Evolutionary conservation across 2,113 vertebrate species (phyloP).

Genomic region (Microtus ochrogaster): DNA sequence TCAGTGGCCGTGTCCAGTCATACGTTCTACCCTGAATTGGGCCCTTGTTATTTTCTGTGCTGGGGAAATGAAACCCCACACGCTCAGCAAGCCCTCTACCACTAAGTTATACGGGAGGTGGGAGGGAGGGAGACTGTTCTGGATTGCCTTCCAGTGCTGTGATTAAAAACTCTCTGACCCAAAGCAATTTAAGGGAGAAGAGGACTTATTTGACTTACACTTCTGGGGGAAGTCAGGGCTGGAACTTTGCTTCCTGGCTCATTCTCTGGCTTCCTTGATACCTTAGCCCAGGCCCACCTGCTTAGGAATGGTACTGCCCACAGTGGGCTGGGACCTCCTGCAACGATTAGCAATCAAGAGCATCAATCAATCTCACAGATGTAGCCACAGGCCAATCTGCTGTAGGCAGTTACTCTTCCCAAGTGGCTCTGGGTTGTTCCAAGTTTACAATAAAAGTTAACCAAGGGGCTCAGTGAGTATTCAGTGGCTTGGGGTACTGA

Average conservation of each 20-base stretch:
- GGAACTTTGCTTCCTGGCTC: background rate
- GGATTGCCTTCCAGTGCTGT: background rate
- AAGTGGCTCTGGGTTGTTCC: too few species aligned
- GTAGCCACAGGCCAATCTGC: background rate
- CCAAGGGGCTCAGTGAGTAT: background rate
- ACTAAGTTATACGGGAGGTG: background rate
- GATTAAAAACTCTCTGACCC: background rate
- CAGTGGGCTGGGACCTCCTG: background rate
- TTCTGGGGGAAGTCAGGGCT: background rate
- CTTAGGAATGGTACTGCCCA: background rate
- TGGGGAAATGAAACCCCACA: background rate
- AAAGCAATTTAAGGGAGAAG: background rate
- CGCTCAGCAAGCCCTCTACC: background rate
- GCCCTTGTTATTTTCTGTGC: background rate
- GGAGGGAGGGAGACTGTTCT: background rate
- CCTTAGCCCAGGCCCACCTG: background rate
- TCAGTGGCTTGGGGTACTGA: background rate
- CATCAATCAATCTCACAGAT: background rate
- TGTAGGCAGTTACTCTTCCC: background rate
- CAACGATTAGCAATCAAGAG: background rate
- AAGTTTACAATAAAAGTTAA: background rate
- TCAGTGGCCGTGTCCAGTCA: background rate
- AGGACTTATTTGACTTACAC: background rate
- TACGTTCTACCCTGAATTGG: too few species aligned
- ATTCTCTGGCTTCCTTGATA: background rate